These are phyloP conservation scores for Xestoiulus laeticollis DNA, from an alignment of 2,888 invertebrate species.

Conservation along the genomic window DNA sequence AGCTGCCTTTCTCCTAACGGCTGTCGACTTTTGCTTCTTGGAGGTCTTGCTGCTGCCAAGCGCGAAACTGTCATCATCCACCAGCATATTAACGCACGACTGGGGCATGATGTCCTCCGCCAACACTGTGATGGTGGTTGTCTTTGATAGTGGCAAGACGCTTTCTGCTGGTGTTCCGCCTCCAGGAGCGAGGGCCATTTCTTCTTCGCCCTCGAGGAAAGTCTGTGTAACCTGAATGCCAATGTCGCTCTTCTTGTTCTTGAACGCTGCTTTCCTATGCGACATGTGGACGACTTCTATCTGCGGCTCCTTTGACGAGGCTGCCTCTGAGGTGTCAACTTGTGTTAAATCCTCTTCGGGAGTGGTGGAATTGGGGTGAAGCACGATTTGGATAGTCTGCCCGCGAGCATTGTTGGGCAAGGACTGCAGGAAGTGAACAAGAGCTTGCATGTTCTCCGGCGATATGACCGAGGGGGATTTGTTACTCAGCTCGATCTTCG, in stretches of 20 bases:
- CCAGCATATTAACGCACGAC: not conserved
- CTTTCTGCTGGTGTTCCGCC: not conserved
- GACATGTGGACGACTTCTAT: conserved; percentile 36
- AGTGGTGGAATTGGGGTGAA: conserved; percentile 45
- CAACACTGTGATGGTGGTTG: not conserved
- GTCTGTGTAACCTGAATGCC: conserved; percentile 52
- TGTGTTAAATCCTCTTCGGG: not conserved
- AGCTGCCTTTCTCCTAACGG: not conserved
- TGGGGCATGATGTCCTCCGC: not conserved
- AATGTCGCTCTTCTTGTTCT: conserved; percentile 53
- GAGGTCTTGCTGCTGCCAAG: not conserved
- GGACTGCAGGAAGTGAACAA: conserved; percentile 55
- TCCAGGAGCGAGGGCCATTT: not conserved
- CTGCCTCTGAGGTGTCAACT: not conserved
- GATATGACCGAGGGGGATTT: conserved; percentile 49
- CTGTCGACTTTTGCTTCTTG: not conserved
- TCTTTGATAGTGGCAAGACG: not conserved
- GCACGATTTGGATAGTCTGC: conserved; percentile 55
- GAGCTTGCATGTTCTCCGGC: conserved; percentile 55
- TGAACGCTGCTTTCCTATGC: not conserved
- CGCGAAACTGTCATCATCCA: not conserved
- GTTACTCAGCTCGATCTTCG: conserved; percentile 51
- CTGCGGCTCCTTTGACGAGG: conserved; percentile 27
- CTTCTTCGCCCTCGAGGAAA: not conserved
- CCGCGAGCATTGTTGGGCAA: conserved; percentile 53